Percentiles rank a stretch among this genome's conserved stretches.
phyloP scores from a whole-genome alignment of 2,797 vertebrate species.

The Rhyacichthys aspro region DNA sequence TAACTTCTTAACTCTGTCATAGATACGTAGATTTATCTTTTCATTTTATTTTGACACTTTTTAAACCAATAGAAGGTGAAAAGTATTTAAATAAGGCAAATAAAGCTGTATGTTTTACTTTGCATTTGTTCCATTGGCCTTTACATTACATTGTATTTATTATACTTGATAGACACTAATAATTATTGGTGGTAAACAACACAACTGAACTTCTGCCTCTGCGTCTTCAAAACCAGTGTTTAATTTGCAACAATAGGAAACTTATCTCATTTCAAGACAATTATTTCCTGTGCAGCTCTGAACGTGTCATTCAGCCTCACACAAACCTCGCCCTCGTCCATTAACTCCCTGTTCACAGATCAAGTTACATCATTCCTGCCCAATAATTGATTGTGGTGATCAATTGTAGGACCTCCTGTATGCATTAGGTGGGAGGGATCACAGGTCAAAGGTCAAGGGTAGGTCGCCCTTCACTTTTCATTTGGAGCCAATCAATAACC shows the following conservation, averaged over 20 bases:
- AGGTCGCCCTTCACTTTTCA: conserved; percentile 37
- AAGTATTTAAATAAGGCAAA: no score
- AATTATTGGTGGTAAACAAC: no score
- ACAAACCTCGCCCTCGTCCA: conserved; percentile 10
- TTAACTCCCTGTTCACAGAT: conserved; percentile 28
- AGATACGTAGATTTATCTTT: no score
- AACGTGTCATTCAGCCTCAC: not conserved
- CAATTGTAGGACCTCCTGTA: conserved; percentile 30
- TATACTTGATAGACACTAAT: no score
- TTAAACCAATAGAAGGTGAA: no score
- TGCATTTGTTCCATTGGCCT: no score
- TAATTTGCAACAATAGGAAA: not conserved
- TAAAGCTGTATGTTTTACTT: no score
- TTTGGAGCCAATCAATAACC: conserved; percentile 55
- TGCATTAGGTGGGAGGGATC: conserved; percentile 9
- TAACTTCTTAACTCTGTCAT: no score
- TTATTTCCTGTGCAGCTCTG: not conserved
- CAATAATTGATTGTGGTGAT: conserved; percentile 59
- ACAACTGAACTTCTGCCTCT: no score
- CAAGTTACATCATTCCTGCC: conserved; percentile 32
- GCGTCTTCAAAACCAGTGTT: not conserved
- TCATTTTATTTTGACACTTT: no score
- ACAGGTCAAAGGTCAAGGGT: conserved; percentile 54
- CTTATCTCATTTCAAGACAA: not conserved
- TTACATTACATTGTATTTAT: no score